phyloP scores from a whole-genome alignment of 2,888 invertebrate species.

The Euzetes globulus region DNA sequence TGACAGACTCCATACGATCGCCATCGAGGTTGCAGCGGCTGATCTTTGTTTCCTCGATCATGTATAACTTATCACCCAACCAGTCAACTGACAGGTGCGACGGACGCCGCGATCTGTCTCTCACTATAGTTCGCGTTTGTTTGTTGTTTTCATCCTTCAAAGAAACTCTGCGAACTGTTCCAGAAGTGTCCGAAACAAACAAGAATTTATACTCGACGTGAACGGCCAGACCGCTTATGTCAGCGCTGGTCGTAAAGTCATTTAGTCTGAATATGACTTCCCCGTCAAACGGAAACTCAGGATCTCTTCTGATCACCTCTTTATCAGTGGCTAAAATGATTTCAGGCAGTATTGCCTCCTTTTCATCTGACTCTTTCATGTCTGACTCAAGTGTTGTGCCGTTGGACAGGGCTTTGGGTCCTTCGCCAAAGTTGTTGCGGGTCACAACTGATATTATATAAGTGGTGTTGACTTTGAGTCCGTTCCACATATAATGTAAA shows the following conservation, averaged over 20 bases:
- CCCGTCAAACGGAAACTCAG: constrained; percentile 3
- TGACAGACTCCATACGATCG: constrained; percentile 60
- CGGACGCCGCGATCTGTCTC: constrained; percentile 41
- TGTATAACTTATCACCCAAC: constrained; percentile 74
- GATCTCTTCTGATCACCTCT: constrained; percentile 24
- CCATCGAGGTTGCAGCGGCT: constrained; percentile 68
- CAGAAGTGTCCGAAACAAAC: constrained; percentile 67
- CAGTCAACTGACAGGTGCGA: constrained; percentile 66
- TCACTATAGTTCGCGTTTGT: constrained; percentile 39
- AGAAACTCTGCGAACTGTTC: constrained; percentile 55
- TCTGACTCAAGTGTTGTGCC: constrained; percentile 57
- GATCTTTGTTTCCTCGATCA: constrained; percentile 61
- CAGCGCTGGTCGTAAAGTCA: constrained; percentile 45
- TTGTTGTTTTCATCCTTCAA: constrained; percentile 39
- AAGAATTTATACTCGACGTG: constrained; percentile 62
- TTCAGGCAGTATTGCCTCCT: background rate
- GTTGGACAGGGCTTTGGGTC: constrained; percentile 60
- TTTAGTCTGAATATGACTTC: constrained; percentile 45
- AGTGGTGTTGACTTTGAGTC: constrained; percentile 61
- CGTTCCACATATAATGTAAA: constrained; percentile 63
- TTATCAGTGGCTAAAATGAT: constrained; percentile 28
- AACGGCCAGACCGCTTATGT: constrained; percentile 62
- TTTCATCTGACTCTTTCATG: background rate
- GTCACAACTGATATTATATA: constrained; percentile 71
- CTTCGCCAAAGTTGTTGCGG: constrained; percentile 70